Evolutionary conservation across 2,888 invertebrate species (phyloP).

Genomic region (Pristionchus japonicus): DNA sequence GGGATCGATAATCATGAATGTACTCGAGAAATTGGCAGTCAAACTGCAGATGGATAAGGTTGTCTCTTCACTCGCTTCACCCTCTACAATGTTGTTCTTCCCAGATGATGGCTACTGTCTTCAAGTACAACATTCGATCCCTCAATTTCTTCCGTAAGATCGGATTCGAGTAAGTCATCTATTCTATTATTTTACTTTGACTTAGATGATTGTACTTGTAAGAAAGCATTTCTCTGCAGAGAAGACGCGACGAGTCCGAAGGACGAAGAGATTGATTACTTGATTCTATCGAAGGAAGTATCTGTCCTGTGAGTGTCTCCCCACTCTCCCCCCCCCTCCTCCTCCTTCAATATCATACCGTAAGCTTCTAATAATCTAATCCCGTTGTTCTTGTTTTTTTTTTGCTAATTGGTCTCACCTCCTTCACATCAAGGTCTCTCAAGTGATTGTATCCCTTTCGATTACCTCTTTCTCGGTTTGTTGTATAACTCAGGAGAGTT

Average conservation of each 20-base stretch:
- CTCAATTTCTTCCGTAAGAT: conserved; percentile 45
- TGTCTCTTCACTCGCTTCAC: background rate
- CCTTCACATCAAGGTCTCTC: too few species aligned
- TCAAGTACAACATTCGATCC: conserved; percentile 46
- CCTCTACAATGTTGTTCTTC: background rate
- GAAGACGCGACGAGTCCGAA: conserved; percentile 18
- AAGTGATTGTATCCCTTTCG: background rate
- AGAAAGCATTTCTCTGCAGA: background rate
- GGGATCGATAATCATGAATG: conserved; percentile 43
- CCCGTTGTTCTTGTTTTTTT: too few species aligned
- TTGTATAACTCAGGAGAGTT: background rate
- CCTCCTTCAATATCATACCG: background rate
- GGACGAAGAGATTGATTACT: background rate
- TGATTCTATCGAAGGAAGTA: conserved; percentile 20
- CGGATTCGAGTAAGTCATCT: conserved; percentile 29
- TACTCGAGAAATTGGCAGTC: conserved; percentile 27
- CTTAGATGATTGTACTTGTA: background rate
- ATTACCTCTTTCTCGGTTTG: background rate
- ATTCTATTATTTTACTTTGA: background rate
- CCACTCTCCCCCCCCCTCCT: background rate
- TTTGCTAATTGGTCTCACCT: conserved; percentile 13
- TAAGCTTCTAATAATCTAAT: background rate
- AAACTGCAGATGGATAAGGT: conserved; percentile 46
- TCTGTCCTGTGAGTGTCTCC: background rate
- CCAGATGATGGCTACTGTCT: conserved; percentile 45